Conservation (phyloP, 2,888 invertebrate species). For the Rhagonycha lutea region DNA sequence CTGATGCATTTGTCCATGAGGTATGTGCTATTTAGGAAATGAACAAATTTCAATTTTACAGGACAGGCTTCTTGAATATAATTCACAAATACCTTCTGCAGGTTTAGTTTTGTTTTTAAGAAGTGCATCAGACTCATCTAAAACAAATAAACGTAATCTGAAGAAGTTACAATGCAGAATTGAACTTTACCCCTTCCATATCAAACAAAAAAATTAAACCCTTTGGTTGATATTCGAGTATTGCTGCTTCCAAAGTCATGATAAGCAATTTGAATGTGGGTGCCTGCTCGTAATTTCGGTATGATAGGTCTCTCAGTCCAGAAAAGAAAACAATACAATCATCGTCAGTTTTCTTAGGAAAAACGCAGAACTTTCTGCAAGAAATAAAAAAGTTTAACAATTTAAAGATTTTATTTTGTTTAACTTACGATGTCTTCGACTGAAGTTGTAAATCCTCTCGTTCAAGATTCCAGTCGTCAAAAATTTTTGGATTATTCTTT, state of each 20-base stretch:
- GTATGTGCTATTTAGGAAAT: slow-evolving; percentile 64
- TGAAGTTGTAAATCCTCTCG: slow-evolving; percentile 50
- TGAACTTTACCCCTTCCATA: slow-evolving; percentile 62
- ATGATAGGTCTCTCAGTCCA: slow-evolving; percentile 60
- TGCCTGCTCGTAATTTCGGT: slow-evolving; percentile 64
- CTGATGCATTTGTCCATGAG: slow-evolving; percentile 56
- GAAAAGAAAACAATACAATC: slow-evolving; percentile 67
- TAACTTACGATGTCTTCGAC: slow-evolving; percentile 31
- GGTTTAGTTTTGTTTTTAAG: no score
- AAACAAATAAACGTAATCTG: not conserved
- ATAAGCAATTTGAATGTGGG: slow-evolving; percentile 61
- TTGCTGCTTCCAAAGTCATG: slow-evolving; percentile 55
- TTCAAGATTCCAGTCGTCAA: not conserved
- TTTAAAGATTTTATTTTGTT: not conserved
- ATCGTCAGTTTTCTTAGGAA: slow-evolving; percentile 64
- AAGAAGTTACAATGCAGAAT: no score
- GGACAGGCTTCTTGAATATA: slow-evolving; percentile 73
- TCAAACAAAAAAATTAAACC: slow-evolving; percentile 71
- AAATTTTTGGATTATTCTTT: not conserved
- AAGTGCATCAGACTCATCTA: not conserved
- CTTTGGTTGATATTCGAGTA: slow-evolving; percentile 62
- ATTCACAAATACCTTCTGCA: slow-evolving; percentile 62
- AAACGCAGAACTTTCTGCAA: slow-evolving; percentile 47
- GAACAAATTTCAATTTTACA: slow-evolving; percentile 67
- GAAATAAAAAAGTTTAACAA: not conserved